Percentiles rank a stretch among this genome's conserved stretches.
phyloP scores from a whole-genome alignment of 2,797 vertebrate species.

The Trematomus bernacchii region DNA sequence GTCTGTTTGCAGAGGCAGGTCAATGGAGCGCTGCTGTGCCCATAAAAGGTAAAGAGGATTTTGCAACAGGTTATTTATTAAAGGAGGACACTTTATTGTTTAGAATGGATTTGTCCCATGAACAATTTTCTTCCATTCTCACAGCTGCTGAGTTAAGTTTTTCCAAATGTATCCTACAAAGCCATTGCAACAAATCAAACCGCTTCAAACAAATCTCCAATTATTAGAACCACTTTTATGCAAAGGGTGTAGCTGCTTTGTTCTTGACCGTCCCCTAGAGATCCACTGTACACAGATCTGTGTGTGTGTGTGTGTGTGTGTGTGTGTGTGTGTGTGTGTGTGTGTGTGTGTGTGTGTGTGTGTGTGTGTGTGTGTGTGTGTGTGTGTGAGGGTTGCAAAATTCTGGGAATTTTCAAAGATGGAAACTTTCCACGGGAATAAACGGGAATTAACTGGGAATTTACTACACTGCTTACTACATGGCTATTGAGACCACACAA shows the following conservation, averaged over 20 bases:
- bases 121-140: background rate
- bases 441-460: too few relatives aligned
- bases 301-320: too few relatives aligned
- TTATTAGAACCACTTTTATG: background rate
- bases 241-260: background rate
- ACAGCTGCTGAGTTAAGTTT: background rate
- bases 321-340: too few relatives aligned
- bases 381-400: too few relatives aligned
- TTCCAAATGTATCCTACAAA: background rate
- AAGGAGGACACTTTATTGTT: background rate
- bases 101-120: background rate
- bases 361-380: too few relatives aligned
- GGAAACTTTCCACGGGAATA: too few relatives aligned
- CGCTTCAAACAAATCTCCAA: conserved; percentile 11
- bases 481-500: too few relatives aligned
- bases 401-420: too few relatives aligned
- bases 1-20: conserved; percentile 15
- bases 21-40: background rate
- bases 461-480: too few relatives aligned
- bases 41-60: conserved; percentile 19
- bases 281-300: conserved; percentile 27
- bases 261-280: conserved; percentile 5
- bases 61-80: background rate
- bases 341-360: too few relatives aligned
- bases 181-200: background rate